Evolutionary conservation across 2,888 invertebrate genomes (phyloP).

Genomic region (Lacanobia wlatinum): DNA sequence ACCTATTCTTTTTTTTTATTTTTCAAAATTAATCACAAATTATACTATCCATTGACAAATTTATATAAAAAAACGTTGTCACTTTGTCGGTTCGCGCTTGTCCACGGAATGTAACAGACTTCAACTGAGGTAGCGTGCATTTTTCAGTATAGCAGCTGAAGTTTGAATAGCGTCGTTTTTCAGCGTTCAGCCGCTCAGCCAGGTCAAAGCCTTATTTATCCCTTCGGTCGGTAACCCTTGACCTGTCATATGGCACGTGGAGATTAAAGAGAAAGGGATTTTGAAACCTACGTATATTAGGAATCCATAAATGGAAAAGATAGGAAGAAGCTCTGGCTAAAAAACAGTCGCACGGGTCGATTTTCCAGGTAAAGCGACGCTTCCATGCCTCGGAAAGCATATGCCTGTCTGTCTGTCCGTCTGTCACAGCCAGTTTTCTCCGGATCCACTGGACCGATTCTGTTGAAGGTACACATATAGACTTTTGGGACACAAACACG

Average conservation of each 20-base stretch:
- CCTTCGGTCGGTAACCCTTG: constrained; percentile 3
- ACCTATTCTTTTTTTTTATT: background rate
- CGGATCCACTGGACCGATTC: too few relatives aligned
- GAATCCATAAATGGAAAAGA: background rate
- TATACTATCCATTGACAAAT: background rate
- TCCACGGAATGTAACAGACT: background rate
- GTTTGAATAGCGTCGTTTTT: constrained; percentile 11
- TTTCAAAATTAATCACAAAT: too few relatives aligned
- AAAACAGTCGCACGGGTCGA: too few relatives aligned
- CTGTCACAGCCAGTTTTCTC: too few relatives aligned
- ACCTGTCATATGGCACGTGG: background rate
- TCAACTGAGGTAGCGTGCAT: background rate
- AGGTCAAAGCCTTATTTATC: constrained; percentile 14
- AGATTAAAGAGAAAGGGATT: constrained; percentile 5
- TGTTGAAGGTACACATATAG: too few relatives aligned
- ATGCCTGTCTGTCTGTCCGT: too few relatives aligned
- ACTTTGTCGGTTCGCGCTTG: background rate
- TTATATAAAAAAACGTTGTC: background rate
- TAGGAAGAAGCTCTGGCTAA: too few relatives aligned
- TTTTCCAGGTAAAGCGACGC: too few relatives aligned
- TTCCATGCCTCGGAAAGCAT: too few relatives aligned
- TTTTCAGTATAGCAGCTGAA: background rate
- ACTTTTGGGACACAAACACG: too few relatives aligned
- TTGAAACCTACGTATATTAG: background rate
- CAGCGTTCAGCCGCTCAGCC: constrained; percentile 4